phyloP scores from a whole-genome alignment of 2,888 invertebrate genomes.

The Dryomyza anilis region DNA sequence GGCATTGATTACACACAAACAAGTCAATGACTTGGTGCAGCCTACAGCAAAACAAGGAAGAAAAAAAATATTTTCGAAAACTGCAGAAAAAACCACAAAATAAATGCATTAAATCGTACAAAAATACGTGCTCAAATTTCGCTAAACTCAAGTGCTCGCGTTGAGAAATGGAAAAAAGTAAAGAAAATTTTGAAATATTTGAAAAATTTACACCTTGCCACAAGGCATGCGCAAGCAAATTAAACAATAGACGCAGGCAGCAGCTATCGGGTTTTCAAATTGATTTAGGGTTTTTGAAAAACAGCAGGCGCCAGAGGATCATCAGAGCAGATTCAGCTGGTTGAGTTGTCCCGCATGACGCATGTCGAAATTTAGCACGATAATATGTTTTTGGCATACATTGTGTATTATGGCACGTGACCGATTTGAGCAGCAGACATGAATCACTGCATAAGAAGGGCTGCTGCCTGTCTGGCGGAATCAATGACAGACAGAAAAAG shows the following conservation, averaged over 20 bases:
- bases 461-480: background rate
- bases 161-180: background rate
- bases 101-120: background rate
- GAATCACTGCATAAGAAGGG: too few relatives aligned
- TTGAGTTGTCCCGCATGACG: too few relatives aligned
- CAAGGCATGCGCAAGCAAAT: background rate
- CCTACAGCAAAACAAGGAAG: background rate
- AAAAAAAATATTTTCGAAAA: conserved; percentile 12
- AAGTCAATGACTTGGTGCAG: conserved; percentile 4
- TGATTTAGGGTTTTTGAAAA: background rate
- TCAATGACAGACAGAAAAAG: too few relatives aligned
- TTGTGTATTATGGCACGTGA: conserved; percentile 27
- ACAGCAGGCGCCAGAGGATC: background rate
- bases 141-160: conserved; percentile 8
- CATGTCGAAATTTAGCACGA: conserved; percentile 14
- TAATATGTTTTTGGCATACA: conserved; percentile 21
- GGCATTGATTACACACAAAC: too few relatives aligned
- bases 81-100: background rate
- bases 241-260: background rate
- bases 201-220: background rate
- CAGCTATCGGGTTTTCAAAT: conserved; percentile 1
- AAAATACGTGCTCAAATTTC: background rate
- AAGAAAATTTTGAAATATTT: background rate
- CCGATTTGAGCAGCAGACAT: too few relatives aligned
- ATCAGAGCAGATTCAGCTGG: background rate